Percentiles rank a stretch among this genome's conserved stretches.
Evolutionary conservation across 2,797 vertebrate genomes (phyloP).

Genomic region (Sarcophilus harrisii): DNA sequence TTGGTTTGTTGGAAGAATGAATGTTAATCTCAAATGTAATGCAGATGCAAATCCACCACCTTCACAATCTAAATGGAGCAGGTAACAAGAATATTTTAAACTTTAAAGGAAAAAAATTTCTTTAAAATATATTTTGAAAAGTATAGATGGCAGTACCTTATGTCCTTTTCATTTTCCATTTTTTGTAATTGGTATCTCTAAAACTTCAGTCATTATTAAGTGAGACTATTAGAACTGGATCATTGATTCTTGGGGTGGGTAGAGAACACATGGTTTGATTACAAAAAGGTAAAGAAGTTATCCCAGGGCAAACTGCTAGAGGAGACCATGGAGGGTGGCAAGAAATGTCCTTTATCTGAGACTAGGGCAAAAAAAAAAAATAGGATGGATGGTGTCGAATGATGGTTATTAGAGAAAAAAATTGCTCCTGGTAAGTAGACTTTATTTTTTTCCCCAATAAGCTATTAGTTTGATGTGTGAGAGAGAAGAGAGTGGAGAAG

Average conservation of each 20-base stretch:
- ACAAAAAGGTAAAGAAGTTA: not conserved
- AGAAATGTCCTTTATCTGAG: not conserved
- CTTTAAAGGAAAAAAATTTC: slow-evolving; percentile 32
- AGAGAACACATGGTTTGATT: not conserved
- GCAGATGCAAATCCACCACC: slow-evolving; percentile 95
- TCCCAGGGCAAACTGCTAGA: not conserved
- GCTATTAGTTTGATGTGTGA: not conserved
- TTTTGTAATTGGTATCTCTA: not conserved
- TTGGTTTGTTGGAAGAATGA: slow-evolving; percentile 94
- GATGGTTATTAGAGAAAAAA: not conserved
- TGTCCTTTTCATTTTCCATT: not conserved
- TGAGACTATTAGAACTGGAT: not conserved
- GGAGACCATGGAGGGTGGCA: not conserved
- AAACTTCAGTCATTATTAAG: not conserved
- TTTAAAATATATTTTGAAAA: slow-evolving; percentile 44
- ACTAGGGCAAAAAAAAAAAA: not conserved
- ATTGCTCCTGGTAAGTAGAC: not conserved
- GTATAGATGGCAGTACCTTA: not conserved
- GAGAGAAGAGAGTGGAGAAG: not conserved
- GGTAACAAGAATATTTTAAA: slow-evolving; percentile 86
- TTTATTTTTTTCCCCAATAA: not conserved
- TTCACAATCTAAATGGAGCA: slow-evolving; percentile 91
- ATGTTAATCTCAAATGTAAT: slow-evolving; percentile 93
- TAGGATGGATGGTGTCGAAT: not conserved
- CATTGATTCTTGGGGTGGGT: not conserved